Evolutionary conservation across 2,888 invertebrate genomes (phyloP), one percentile per base, ranked within the genome.

Genomic region (Lysandra bellargus): DNA sequence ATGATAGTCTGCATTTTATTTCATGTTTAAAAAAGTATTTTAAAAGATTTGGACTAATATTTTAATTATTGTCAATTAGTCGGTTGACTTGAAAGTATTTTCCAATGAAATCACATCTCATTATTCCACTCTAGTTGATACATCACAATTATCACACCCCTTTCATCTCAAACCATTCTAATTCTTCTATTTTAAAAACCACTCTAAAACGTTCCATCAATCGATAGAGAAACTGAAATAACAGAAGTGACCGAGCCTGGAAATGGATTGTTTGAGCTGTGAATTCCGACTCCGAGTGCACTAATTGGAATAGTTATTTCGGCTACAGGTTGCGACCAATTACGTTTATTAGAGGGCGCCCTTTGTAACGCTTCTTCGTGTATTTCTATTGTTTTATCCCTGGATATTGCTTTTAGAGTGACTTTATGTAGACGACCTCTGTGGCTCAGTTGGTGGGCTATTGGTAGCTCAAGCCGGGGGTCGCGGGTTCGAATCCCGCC

Each of bases 321-420:
- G 53, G 78, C 60, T 79, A 73, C 79, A 80, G 77, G 79, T 79
- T 80, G 80, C 40, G 75, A 81, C 79, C 81, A 81, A 91, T 92
- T 92, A 91, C 86, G 84, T 89, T 89, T 90, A 91, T 90, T 91
- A 89, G 87, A 88, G 87, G 86, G 86, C 85, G 86, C 86, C 49
- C 53, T 80, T 75, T 75, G 79, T 74, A 64, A 33, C 49, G 75
- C 76, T 76, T 76, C 76, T 57, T 76, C 75, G 14, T 44, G 75
- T 75, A 75, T 75, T 75, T 75, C 76, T 76, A 76, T 76, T 76
- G 57, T 76, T 76, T 76, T 76, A 76, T 76, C 57, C 53, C 17
- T 76, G 53, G 30, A 44, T 44, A 57, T 76, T 53, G 76, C 17
- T 53, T 76, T 76, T 69, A 37, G 33, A 69, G 33, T 69, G 69